Evolutionary conservation across 2,888 invertebrate species (phyloP).

Genomic region (Stenotaenia linearis): DNA sequence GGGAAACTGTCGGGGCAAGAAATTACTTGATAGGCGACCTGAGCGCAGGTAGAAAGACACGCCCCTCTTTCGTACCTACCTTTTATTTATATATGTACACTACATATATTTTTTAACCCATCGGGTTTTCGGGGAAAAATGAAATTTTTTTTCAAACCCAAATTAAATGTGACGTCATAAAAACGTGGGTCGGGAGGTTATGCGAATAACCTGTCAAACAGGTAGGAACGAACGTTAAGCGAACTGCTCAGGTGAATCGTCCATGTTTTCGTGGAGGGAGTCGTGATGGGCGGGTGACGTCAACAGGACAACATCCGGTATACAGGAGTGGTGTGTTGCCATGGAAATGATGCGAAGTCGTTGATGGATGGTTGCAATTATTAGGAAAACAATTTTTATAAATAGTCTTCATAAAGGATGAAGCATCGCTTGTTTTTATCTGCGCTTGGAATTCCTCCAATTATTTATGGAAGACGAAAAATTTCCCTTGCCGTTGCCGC

Average conservation of each 20-base stretch:
- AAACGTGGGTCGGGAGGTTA: neutral
- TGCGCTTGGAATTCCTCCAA: conserved; percentile 29
- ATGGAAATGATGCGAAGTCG: conserved; percentile 19
- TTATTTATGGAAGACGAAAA: conserved; percentile 31
- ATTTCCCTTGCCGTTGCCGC: conserved; percentile 3
- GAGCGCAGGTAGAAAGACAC: conserved; percentile 2
- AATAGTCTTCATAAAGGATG: conserved; percentile 32
- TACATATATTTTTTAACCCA: neutral
- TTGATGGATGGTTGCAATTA: conserved; percentile 31
- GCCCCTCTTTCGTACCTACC: conserved; percentile 6
- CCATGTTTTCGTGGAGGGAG: neutral
- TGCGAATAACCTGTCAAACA: conserved; percentile 19
- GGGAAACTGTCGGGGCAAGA: conserved; percentile 24
- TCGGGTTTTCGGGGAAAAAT: neutral
- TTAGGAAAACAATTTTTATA: conserved; percentile 32
- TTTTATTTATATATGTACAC: neutral
- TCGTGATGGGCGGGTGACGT: neutral
- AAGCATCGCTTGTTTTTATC: conserved; percentile 31
- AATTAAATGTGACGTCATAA: neutral
- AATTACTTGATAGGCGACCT: conserved; percentile 24
- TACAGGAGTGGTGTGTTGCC: neutral
- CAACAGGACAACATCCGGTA: conserved; percentile 10
- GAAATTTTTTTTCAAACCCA: neutral
- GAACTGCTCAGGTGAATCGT: neutral
- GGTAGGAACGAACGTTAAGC: neutral